Percentiles rank a stretch among this genome's conserved stretches.
phyloP scores from a whole-genome alignment of 2,113 vertebrate genomes.

The Ammospiza nelsoni region DNA sequence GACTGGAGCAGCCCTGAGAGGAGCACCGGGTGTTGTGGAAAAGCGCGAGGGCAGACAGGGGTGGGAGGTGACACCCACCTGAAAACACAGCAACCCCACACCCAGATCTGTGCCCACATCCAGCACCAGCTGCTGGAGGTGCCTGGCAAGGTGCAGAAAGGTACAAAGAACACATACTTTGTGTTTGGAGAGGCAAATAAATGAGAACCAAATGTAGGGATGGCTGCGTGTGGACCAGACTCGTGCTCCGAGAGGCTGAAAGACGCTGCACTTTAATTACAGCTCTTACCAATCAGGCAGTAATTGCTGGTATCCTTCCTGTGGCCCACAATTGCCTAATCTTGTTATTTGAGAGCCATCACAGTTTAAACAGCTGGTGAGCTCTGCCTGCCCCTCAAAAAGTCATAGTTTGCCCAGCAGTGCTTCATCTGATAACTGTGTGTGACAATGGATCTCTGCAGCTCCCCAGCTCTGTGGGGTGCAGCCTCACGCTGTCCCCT shows the following conservation, averaged over 20 bases:
- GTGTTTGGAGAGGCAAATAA: neutral
- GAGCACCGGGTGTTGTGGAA: rapidly evolving
- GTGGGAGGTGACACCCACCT: neutral
- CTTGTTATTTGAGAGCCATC: constrained; percentile 81
- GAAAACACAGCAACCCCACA: neutral
- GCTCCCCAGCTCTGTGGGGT: neutral
- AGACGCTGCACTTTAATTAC: constrained; percentile 79
- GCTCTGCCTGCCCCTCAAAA: constrained; percentile 59
- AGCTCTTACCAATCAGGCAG: constrained; percentile 83
- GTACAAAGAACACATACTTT: no score
- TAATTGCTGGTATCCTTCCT: constrained; percentile 88
- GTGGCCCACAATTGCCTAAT: constrained; percentile 82
- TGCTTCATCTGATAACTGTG: neutral
- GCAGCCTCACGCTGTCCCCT: neutral
- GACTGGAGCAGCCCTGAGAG: neutral
- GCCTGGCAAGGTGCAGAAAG: neutral
- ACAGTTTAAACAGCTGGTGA: constrained; percentile 82
- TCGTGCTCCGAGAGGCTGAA: constrained; percentile 1
- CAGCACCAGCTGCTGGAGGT: neutral
- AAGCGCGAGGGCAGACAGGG: neutral
- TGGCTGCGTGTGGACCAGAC: neutral
- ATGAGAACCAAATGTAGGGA: constrained; percentile 70
- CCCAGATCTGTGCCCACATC: neutral
- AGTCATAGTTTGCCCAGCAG: neutral
- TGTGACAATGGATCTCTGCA: neutral